phyloP scores from a whole-genome alignment of 2,797 vertebrate species.

The Pelobates cultripes region DNA sequence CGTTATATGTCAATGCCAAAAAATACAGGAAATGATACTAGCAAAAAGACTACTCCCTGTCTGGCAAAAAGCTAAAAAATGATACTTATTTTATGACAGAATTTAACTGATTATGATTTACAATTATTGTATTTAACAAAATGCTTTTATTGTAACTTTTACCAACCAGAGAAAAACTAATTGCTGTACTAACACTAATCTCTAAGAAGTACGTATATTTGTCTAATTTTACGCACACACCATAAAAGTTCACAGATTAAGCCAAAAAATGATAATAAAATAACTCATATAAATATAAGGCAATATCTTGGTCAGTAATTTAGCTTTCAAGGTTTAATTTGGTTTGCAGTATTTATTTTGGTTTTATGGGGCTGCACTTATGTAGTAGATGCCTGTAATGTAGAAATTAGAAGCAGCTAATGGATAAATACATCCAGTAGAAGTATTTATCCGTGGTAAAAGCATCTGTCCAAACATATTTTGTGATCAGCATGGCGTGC shows the following conservation, averaged over 20 bases:
- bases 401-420: conserved; percentile 9
- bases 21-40: too few relatives aligned
- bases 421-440: conserved; percentile 14
- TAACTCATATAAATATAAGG: conserved; percentile 15
- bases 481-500: background rate
- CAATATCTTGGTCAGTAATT: conserved; percentile 17
- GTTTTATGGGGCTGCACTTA: conserved; percentile 2
- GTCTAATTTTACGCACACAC: conserved; percentile 18
- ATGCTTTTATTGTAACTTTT: conserved; percentile 39
- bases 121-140: conserved; percentile 33
- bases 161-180: conserved; percentile 11
- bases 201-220: conserved; percentile 37
- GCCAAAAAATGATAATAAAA: conserved; percentile 18
- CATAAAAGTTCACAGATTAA: conserved; percentile 22
- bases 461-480: background rate
- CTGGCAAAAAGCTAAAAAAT: background rate
- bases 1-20: too few relatives aligned
- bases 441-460: conserved; percentile 6
- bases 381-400: background rate
- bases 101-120: conserved; percentile 9
- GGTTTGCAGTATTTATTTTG: background rate
- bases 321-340: conserved; percentile 18
- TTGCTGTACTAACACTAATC: conserved; percentile 11
- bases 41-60: too few relatives aligned
- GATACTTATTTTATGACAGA: conserved; percentile 13